Base-by-base conservation (phyloP, 1,140 invertebrate genomes). In the Daktulosphaira vitifoliae region DNA sequence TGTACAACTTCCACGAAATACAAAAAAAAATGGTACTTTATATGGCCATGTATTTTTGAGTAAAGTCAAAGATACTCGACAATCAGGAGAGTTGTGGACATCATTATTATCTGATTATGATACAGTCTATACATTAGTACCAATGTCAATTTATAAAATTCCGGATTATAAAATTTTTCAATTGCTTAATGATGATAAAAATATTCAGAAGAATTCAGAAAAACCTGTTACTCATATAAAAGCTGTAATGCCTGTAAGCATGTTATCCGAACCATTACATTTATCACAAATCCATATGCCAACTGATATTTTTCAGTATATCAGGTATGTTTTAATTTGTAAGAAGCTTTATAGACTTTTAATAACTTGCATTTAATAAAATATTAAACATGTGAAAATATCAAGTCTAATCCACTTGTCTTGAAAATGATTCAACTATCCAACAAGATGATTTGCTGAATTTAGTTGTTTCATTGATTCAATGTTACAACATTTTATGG, bases 151-250 rank as follows among this genome's bases (percentile, higher is more conserved):
- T 44, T 62, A 62, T 2, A 62, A 48, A 62, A 42, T 46, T 46
- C 56, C 56, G 13, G 25, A 62, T 4, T 62, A 62, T 37, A 46
- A 62, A 62, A 20, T 48, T 62, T 62, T 62, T 62, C 56, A 62
- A 62, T 33, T 62, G 15, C 9, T 62, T 29, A 22, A 62, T 16
- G 42, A 62, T 20, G 42, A 2, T 6, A 39, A 62, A 46, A 48
- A 62, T 48, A 0, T 46, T 13, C 20, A 48, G 46, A 48, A 48
- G 8, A 44, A 46, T 59, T 22, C 18, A 3, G 18, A 48, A 48
- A 62, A 62, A 62, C 56, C 56, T 46, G n/a, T 62, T 2, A 48
- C 56, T 26, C 56, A 62, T 46, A 26, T 62, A 11, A 62, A 62
- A 6, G 11, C 42, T 46, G 42, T 62, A 48, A 46, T 62, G n/a